Evolutionary conservation across 2,888 invertebrate species (phyloP), one percentile per base, ranked within the genome.

Genomic region (Chromoteleia sp.): DNA sequence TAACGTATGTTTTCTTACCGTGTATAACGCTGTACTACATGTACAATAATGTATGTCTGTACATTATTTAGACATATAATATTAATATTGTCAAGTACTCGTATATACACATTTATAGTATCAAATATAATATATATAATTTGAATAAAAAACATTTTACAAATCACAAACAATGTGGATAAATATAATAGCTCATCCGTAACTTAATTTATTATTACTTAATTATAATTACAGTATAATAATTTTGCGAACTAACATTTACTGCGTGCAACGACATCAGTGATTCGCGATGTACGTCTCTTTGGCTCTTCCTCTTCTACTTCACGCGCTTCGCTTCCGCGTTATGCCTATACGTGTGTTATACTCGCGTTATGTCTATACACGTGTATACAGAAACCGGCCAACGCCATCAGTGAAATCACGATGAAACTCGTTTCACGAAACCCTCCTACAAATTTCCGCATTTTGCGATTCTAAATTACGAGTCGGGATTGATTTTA

Each of bases 391-490:
- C 48, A 25, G 63, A 63, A 63, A 63, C 25, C 54, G 45, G 56
- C 50, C 75, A 65, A 67, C 39, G 48, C 39, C 65, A 48, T 65
- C 75, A 48, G 65, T 41, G 50, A 58, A 75, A 67, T 65, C 65
- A 67, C 65, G 65, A 48, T 67, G 75, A 67, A 75, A 75, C 75
- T 75, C 75, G 75, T 75, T 75, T 58, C 65, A 67, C 65, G 56
- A 58, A 75, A 21, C 75, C 65, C 75, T 75, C 56, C 39, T 75
- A 65, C 75, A 41, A 75, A 75, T 75, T 75, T 75, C 75, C 75
- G 75, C 67, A 75, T 75, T 75, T 75, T 67, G 75, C 67, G 67
- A 75, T 75, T 75, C 67, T 58, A 75, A 75, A 75, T 75, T 65
- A 58, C 65, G 48, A 56, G 21, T 39, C 39, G 36, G 48, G 50